These are phyloP conservation scores for Cyclina sinensis DNA, from an alignment of 1,140 invertebrate species.

Conservation along the genomic window DNA sequence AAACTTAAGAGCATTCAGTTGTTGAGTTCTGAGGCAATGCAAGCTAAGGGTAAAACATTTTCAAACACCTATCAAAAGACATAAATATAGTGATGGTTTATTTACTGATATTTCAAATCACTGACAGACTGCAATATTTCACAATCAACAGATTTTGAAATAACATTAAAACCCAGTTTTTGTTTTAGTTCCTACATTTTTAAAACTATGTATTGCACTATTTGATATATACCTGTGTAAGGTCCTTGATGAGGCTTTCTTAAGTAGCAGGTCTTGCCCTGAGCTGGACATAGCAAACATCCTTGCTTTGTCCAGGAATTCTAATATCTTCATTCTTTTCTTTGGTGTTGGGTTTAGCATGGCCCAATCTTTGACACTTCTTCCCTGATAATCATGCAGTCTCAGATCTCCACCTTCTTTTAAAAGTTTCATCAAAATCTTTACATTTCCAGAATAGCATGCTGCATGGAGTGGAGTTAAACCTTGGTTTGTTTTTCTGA, in stretches of 20 bases:
- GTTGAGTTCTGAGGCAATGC: too few species aligned
- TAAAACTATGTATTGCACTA: too few species aligned
- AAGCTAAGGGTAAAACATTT: too few species aligned
- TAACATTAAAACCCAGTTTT: too few species aligned
- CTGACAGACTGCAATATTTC: too few species aligned
- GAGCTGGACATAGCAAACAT: conserved; percentile 79
- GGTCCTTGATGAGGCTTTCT: conserved; percentile 54
- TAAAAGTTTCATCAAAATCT: conserved; percentile 83
- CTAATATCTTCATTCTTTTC: conserved; percentile 76
- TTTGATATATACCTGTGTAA: conserved; percentile 56
- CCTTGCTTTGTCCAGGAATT: conserved; percentile 80
- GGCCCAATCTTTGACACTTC: conserved; percentile 83
- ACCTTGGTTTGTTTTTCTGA: conserved; percentile 79
- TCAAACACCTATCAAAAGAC: too few species aligned
- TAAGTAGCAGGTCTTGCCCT: conserved; percentile 61
- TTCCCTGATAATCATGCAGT: conserved; percentile 84
- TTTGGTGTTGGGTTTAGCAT: conserved; percentile 75
- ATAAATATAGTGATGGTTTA: too few species aligned
- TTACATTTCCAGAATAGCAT: conserved; percentile 83
- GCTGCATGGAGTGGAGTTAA: conserved; percentile 87
- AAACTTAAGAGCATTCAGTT: too few species aligned
- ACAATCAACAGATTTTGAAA: too few species aligned
- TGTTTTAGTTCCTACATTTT: too few species aligned
- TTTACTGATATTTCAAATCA: too few species aligned
- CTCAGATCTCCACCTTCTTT: conserved; percentile 86